These are phyloP conservation scores for Atherinomorus stipes DNA, from an alignment of 2,113 vertebrate species.

Conservation along the genomic window DNA sequence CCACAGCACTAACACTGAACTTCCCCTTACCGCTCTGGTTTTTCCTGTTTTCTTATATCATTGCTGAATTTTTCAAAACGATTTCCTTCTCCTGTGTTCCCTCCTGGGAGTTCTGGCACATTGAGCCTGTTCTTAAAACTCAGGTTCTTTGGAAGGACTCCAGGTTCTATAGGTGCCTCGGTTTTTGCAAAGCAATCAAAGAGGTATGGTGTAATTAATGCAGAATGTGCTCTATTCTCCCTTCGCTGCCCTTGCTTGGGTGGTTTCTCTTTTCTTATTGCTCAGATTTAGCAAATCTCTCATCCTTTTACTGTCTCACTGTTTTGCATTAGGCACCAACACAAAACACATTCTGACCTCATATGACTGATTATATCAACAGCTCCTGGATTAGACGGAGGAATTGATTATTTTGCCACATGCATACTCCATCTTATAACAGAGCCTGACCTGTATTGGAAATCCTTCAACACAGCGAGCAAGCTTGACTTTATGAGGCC, in stretches of 20 bases:
- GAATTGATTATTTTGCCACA: constrained; percentile 35
- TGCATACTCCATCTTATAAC: constrained; percentile 19
- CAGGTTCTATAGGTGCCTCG: constrained; percentile 16
- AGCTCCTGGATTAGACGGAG: constrained; percentile 8
- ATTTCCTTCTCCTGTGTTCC: constrained; percentile 29
- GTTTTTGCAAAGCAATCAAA: constrained; percentile 35
- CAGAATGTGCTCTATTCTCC: constrained; percentile 3
- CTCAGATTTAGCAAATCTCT: neutral
- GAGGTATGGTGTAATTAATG: constrained; percentile 35
- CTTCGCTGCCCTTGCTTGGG: constrained; percentile 2
- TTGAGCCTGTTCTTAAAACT: constrained; percentile 37
- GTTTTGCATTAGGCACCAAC: neutral
- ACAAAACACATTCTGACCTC: constrained; percentile 26
- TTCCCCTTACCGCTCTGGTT: constrained; percentile 22
- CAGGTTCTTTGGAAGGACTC: constrained; percentile 38
- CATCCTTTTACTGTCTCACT: neutral
- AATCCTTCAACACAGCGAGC: constrained; percentile 33
- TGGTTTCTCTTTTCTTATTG: constrained; percentile 10
- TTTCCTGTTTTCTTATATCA: neutral
- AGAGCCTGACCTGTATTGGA: constrained; percentile 29
- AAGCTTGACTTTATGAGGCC: constrained; percentile 39
- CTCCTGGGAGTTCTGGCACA: constrained; percentile 22
- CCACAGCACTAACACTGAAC: constrained; percentile 31
- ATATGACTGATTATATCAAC: constrained; percentile 10
- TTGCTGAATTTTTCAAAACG: constrained; percentile 52